phyloP scores from a whole-genome alignment of 2,888 invertebrate genomes.

The Lepidocyrtoides sp. region DNA sequence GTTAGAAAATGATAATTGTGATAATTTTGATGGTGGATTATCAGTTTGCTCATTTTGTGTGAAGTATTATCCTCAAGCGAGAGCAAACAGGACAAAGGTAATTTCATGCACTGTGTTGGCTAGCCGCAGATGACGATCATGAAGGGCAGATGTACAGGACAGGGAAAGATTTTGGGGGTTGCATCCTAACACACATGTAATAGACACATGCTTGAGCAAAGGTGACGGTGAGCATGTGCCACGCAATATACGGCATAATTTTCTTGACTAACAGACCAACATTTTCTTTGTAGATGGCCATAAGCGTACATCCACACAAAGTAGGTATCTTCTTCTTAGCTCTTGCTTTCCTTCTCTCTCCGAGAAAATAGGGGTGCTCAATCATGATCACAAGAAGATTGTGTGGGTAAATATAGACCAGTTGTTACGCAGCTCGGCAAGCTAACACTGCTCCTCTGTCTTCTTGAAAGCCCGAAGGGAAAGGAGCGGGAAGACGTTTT shows the following conservation, averaged over 20 bases:
- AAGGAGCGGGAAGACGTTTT: conserved; percentile 73
- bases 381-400: neutral
- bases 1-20: conserved; percentile 31
- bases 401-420: conserved; percentile 30
- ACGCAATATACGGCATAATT: neutral
- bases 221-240: conserved; percentile 52
- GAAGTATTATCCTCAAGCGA: neutral
- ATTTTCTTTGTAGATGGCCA: neutral
- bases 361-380: conserved; percentile 21
- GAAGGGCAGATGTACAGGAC: conserved; percentile 63
- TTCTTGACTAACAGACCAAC: neutral
- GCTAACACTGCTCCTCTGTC: neutral
- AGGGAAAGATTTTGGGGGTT: conserved; percentile 7
- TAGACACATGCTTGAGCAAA: neutral
- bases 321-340: neutral
- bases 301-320: too few relatives aligned
- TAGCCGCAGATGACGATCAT: neutral
- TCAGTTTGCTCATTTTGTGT: conserved; percentile 29
- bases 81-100: neutral
- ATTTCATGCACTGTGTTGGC: conserved; percentile 10
- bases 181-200: neutral
- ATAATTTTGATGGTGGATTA: conserved; percentile 33
- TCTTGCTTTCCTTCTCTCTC: conserved; percentile 20
- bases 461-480: conserved; percentile 50
- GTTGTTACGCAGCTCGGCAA: neutral